phyloP scores from a whole-genome alignment of 35 echinoderm and acorn worm genomes.

The Strongylocentrotus purpuratus region DNA sequence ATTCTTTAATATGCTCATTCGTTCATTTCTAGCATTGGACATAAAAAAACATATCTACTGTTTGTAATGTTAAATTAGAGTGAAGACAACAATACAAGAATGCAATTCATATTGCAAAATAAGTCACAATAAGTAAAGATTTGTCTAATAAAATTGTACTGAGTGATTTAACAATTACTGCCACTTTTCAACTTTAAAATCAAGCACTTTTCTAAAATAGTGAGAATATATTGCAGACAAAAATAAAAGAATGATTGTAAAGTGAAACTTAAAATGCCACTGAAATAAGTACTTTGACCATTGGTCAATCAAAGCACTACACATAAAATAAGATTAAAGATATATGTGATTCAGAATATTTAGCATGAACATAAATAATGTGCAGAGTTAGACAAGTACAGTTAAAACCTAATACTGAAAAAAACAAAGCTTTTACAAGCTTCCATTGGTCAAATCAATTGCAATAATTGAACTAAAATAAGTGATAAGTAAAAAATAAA shows the following conservation, averaged over 20 bases:
- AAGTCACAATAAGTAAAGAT: not conserved
- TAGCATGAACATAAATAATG: not conserved
- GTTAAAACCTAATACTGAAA: conserved; percentile 12
- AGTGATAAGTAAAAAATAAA: not conserved
- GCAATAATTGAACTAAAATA: not conserved
- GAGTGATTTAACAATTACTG: not conserved
- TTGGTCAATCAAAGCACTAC: not conserved
- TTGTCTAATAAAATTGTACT: not conserved
- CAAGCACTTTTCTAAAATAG: not conserved
- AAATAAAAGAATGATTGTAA: not conserved
- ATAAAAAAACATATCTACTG: not conserved
- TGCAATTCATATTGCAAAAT: not conserved
- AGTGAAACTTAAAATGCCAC: not conserved
- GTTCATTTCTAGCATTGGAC: not conserved
- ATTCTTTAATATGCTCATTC: not conserved
- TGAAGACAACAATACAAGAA: not conserved
- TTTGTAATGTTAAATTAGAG: not conserved
- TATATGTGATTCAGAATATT: not conserved
- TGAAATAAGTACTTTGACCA: not conserved
- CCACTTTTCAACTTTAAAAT: not conserved
- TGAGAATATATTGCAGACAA: not conserved
- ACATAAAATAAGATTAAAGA: not conserved
- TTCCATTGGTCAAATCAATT: not conserved
- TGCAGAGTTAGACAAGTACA: not conserved
- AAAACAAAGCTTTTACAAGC: not conserved